Evolutionary conservation across 2,888 invertebrate species (phyloP).

Genomic region (Diaprepes abbreviatus): DNA sequence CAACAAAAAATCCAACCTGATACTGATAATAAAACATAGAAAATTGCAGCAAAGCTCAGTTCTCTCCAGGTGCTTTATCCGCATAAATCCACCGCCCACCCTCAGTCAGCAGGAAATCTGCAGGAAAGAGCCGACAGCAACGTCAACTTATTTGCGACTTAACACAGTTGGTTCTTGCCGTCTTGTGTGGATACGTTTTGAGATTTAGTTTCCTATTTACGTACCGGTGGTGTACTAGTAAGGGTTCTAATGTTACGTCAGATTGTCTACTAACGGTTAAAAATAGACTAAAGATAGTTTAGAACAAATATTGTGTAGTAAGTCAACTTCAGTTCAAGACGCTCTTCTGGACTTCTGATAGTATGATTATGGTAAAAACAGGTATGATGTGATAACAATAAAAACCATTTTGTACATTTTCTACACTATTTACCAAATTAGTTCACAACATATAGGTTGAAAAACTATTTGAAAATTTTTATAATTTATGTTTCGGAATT

Average conservation of each 20-base stretch:
- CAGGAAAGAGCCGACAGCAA: slow-evolving; percentile 31
- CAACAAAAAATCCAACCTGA: slow-evolving; percentile 3
- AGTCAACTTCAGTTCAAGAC: too few relatives aligned
- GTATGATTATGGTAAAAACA: too few relatives aligned
- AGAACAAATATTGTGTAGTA: too few relatives aligned
- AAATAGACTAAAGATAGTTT: too few relatives aligned
- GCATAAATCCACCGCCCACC: slow-evolving; percentile 28
- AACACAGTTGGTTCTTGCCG: slow-evolving; percentile 23
- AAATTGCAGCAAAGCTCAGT: slow-evolving; percentile 10
- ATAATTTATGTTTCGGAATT: too few relatives aligned
- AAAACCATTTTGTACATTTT: too few relatives aligned
- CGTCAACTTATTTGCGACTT: slow-evolving; percentile 22
- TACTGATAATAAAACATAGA: slow-evolving; percentile 5
- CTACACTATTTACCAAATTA: too few relatives aligned
- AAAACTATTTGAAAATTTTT: too few relatives aligned
- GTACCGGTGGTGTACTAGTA: slow-evolving; percentile 5
- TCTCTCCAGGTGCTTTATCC: slow-evolving; percentile 30
- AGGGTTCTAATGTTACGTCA: not conserved
- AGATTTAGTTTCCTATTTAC: slow-evolving; percentile 8
- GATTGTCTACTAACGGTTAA: too few relatives aligned
- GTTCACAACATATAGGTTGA: too few relatives aligned
- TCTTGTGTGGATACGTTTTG: slow-evolving; percentile 3
- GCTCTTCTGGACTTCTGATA: too few relatives aligned
- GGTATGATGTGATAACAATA: too few relatives aligned
- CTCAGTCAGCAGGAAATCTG: slow-evolving; percentile 28